Evolutionary conservation across 1,140 invertebrate genomes (phyloP).

Genomic region (Contarinia nasturtii): DNA sequence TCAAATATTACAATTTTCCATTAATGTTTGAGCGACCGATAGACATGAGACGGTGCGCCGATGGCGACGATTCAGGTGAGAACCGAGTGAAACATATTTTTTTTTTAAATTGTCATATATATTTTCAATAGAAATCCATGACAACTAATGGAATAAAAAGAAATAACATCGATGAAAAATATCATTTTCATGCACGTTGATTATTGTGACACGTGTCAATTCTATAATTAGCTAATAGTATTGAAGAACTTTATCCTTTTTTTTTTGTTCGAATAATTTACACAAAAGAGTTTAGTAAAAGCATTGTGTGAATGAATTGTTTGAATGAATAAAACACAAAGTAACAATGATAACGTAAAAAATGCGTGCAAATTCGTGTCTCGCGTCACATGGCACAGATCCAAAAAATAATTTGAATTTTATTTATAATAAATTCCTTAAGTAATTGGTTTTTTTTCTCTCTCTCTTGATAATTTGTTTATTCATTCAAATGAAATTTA

Average conservation of each 20-base stretch:
- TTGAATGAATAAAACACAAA: no score
- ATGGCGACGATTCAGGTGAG: constrained; percentile 22
- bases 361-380: no score
- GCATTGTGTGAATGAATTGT: no score
- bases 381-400: no score
- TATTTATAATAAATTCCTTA: neutral
- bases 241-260: neutral
- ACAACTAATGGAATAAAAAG: neutral
- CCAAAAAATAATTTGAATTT: no score
- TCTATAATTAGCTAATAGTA: neutral
- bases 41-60: constrained; percentile 21
- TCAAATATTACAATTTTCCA: no score
- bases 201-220: neutral
- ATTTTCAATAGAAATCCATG: neutral
- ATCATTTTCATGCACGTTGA: no score
- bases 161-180: no score
- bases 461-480: neutral
- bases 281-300: no score
- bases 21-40: constrained; percentile 8
- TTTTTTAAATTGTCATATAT: neutral
- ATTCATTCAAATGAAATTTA: no score
- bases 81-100: neutral
- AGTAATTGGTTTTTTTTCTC: neutral
- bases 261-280: neutral
- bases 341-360: no score